Evolutionary conservation across 2,888 invertebrate species (phyloP), one percentile per base, ranked within the genome.

Genomic region (Fragum fragum): DNA sequence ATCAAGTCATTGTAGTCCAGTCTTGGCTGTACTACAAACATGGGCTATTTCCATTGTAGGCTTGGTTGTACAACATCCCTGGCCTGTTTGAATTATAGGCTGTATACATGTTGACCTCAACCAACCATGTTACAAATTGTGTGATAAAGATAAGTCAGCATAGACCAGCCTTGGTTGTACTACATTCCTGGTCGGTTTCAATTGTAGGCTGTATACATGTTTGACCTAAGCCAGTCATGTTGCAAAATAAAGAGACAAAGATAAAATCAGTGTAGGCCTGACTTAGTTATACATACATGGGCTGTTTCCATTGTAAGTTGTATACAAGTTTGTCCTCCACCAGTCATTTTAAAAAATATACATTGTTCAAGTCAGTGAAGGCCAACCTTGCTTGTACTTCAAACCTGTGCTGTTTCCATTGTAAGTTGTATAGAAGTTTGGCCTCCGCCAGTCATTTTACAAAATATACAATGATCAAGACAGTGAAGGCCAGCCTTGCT

Each of bases 181-280:
- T 6, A 23, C 57, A 3, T 79, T 91, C 92, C 86, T 87, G 85
- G 57, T 85, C 85, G 0, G 90, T 96, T 76, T 96, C 96, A 1
- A 96, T 95, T 90, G 97, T 97, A 0, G 98, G 97, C 91, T 96
- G 96, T 0, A 98, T 95, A 92, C 98, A 98, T 0, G 98, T 98
- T 93, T 97, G 96, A 14, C 97, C 97, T 29, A 96, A 96, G 1
- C 96, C 95, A 0, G 96, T 96, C 96, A 97, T 96, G 92, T 97
- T 97, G 92, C 98, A n/a, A 98, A 96, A 98, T 0, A 97, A 98
- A 88, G 96, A 96, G n/a, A 98, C 96, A 0, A 6, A 98, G 98
- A 95, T 98, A 98, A 83, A 98, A 97, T 98, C 98, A 98, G 94
- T 98, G 98, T 96, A 97, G 97, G 72, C 97, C n/a, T n/a, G n/a